Conservation (phyloP, 2,888 invertebrate species). For the Periphyllus acericola region DNA sequence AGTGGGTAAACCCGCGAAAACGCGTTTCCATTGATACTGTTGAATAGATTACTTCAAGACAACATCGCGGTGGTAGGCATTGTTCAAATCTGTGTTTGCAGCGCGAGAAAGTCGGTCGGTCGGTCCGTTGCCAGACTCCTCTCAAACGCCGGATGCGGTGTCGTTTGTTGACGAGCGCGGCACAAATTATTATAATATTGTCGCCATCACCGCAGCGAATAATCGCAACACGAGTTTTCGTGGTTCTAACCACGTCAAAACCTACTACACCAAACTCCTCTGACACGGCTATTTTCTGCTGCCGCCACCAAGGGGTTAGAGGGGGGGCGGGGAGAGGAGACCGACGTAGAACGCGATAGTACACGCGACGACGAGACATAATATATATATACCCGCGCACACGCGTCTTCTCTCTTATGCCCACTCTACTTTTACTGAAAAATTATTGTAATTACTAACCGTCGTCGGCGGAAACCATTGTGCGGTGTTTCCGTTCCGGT, state of each 20-base stretch:
- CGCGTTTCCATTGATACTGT: too few species aligned
- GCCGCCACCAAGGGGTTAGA: not conserved
- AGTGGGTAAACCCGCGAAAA: too few species aligned
- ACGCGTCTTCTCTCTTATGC: not conserved
- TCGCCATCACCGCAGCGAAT: not conserved
- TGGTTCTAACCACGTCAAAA: not conserved
- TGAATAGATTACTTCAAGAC: too few species aligned
- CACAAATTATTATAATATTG: not conserved
- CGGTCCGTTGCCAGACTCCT: not conserved
- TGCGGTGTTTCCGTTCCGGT: constrained; percentile 11
- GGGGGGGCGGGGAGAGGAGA: not conserved
- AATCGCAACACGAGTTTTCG: not conserved
- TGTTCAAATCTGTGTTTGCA: not conserved
- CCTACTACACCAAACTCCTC: not conserved
- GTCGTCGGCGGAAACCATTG: not conserved
- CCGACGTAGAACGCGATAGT: not conserved
- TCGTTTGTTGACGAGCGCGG: not conserved
- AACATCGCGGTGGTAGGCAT: not conserved
- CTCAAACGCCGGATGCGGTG: not conserved
- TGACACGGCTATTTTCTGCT: not conserved
- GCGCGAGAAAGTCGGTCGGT: not conserved
- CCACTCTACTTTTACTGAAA: not conserved
- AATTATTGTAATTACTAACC: not conserved
- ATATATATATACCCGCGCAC: not conserved
- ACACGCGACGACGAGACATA: not conserved